Conservation (phyloP, 2,113 vertebrate species). For the Pluvialis apricaria region DNA sequence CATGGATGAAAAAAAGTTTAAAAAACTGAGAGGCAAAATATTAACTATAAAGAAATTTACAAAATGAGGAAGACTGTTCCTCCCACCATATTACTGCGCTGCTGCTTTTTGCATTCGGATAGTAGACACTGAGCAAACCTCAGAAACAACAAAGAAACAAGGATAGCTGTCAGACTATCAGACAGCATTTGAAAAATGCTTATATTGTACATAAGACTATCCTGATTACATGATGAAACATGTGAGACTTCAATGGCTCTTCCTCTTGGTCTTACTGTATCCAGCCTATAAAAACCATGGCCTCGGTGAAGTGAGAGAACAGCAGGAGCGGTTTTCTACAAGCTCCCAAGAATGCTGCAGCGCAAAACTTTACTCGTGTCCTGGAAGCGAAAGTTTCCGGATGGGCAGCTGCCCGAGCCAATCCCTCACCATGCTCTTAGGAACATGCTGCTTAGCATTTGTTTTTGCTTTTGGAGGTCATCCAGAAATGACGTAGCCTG, state of each 20-base stretch:
- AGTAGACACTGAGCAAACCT: neutral
- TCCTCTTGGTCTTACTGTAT: neutral
- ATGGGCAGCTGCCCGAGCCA: neutral
- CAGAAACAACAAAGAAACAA: neutral
- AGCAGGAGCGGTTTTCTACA: neutral
- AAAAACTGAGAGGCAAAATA: neutral
- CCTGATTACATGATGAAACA: neutral
- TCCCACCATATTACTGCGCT: neutral
- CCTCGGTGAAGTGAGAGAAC: neutral
- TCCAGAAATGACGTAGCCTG: neutral
- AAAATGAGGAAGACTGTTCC: neutral
- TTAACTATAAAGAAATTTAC: neutral
- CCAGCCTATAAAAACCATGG: neutral
- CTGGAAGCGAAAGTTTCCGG: neutral
- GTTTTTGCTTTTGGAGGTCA: slow-evolving; percentile 2
- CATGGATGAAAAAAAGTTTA: neutral
- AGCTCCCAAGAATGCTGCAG: neutral
- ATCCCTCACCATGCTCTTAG: neutral
- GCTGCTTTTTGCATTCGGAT: neutral
- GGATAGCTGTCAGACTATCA: neutral
- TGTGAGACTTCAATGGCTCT: neutral
- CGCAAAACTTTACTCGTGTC: neutral
- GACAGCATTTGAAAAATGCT: neutral
- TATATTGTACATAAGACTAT: neutral
- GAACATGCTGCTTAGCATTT: neutral